Evolutionary conservation across 2,797 vertebrate species (phyloP).

Genomic region (Sphenodon punctatus): DNA sequence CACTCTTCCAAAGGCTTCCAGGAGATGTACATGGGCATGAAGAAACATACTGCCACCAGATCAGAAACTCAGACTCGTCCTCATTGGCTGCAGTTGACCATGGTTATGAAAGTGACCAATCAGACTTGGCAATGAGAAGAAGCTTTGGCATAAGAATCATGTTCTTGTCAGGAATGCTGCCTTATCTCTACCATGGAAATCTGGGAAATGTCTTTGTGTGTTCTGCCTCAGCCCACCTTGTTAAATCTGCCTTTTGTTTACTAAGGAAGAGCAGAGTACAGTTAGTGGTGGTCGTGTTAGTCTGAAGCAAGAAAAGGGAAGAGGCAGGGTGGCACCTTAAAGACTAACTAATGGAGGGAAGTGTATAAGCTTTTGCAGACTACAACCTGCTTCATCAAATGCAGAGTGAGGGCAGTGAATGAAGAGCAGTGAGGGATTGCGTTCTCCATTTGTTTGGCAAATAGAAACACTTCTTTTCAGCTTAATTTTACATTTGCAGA

Average conservation of each 20-base stretch:
- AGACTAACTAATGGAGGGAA: no score
- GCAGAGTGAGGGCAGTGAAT: no score
- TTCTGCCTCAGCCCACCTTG: neutral
- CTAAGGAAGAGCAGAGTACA: no score
- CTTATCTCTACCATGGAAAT: neutral
- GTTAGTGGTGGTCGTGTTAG: no score
- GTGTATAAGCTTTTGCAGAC: no score
- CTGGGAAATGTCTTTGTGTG: neutral
- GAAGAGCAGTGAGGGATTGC: neutral
- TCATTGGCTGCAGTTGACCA: neutral
- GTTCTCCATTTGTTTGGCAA: slow-evolving; percentile 1
- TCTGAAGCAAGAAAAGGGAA: no score
- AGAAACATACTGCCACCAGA: no score
- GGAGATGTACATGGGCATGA: no score
- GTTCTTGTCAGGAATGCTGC: neutral
- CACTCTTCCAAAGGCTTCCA: no score
- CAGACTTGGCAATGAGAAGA: neutral
- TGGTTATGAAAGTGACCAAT: neutral
- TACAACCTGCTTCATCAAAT: no score
- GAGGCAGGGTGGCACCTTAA: no score
- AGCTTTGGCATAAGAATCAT: neutral
- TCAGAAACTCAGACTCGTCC: neutral
- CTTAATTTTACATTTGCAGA: neutral
- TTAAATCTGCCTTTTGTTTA: neutral
- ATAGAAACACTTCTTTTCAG: neutral